Evolutionary conservation across 1,140 invertebrate genomes (phyloP).

Genomic region (Drosophila kohkoa): DNA sequence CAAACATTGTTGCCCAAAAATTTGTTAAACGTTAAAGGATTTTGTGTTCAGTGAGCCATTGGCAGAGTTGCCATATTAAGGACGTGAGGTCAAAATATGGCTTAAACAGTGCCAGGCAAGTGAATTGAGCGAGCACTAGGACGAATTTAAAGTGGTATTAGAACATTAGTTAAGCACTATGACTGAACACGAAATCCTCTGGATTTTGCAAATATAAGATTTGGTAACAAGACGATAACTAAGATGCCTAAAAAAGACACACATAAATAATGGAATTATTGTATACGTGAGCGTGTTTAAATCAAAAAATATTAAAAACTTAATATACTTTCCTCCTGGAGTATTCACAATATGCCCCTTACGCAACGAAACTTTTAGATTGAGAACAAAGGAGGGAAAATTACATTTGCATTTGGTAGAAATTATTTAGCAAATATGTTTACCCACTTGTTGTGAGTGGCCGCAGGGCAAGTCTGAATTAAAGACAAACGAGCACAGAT

Average conservation of each 20-base stretch:
- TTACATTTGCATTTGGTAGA: conserved; percentile 66
- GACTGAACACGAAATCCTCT: no score
- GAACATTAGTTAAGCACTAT: no score
- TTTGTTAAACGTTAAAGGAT: conserved; percentile 66
- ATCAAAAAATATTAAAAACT: no score
- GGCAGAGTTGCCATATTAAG: conserved; percentile 54
- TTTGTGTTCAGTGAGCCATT: conserved; percentile 52
- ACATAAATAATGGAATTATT: neutral
- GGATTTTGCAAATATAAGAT: no score
- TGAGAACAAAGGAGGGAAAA: conserved; percentile 34
- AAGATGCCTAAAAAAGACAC: no score
- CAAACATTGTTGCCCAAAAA: conserved; percentile 25
- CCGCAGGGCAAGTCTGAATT: conserved; percentile 58
- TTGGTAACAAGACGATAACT: no score
- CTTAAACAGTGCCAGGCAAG: conserved; percentile 31
- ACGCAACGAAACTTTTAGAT: conserved; percentile 12
- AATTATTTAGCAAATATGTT: conserved; percentile 67
- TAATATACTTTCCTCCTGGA: no score
- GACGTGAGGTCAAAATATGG: conserved; percentile 35
- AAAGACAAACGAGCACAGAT: conserved; percentile 62
- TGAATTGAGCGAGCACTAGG: neutral
- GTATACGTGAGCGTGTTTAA: neutral
- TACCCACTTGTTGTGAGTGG: conserved; percentile 28
- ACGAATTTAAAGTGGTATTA: no score
- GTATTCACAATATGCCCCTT: no score